A percentile compares a stretch with the other conserved stretches of the same genome.
Evolutionary conservation across 2,797 vertebrate genomes (phyloP).

Genomic region (Numenius phaeopus): DNA sequence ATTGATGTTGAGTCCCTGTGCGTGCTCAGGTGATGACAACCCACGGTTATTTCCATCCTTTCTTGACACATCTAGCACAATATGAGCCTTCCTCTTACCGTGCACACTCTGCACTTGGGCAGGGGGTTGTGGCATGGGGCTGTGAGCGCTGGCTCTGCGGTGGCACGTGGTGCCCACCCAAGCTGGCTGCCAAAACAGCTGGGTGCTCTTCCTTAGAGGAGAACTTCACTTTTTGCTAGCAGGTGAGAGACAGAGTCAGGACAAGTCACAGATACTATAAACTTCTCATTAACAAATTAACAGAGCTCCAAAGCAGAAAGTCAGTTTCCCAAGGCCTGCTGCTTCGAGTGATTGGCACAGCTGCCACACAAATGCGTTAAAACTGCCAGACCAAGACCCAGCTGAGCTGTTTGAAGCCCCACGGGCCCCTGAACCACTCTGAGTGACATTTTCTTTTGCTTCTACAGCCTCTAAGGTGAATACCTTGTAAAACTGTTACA

Average conservation of each 20-base stretch:
- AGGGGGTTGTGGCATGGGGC: accelerated
- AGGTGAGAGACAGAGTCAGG: neutral
- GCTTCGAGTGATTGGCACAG: neutral
- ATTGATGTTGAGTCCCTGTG: neutral
- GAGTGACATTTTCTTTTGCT: neutral
- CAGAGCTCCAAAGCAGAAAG: neutral
- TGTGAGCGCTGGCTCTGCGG: neutral
- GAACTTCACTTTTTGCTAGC: neutral
- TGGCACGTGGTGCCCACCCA: accelerated
- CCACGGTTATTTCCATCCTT: neutral
- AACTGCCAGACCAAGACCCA: neutral
- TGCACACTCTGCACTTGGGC: neutral
- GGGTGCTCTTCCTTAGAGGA: neutral
- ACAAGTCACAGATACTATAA: neutral
- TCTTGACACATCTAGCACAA: neutral
- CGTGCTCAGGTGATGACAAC: accelerated
- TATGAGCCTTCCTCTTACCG: accelerated
- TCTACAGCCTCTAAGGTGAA: neutral
- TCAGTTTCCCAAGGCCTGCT: neutral
- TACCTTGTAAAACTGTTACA: neutral
- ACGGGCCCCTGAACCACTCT: neutral
- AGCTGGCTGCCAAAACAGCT: neutral
- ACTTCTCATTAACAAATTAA: neutral
- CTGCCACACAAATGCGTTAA: neutral
- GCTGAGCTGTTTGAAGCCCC: neutral